phyloP scores from a whole-genome alignment of 2,797 vertebrate species.

The Acanthurus leucopareius region DNA sequence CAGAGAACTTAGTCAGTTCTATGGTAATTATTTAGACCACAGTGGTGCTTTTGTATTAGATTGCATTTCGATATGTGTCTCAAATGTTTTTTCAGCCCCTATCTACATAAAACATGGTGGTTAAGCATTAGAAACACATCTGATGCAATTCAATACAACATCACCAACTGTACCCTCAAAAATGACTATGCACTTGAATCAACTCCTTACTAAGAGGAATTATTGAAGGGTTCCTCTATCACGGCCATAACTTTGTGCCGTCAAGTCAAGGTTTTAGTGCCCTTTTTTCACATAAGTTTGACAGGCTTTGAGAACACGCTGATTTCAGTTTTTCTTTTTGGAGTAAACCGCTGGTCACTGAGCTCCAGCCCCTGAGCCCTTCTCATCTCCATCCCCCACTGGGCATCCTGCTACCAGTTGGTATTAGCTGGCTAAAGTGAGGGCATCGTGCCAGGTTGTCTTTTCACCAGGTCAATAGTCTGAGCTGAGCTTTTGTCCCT shows the following conservation, averaged over 20 bases:
- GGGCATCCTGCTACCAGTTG: constrained; percentile 30
- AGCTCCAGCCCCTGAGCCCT: not conserved
- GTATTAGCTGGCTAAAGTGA: constrained; percentile 33
- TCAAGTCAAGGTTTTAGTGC: not conserved
- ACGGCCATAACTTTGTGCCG: not conserved
- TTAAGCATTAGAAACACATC: not conserved
- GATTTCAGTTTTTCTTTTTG: not conserved
- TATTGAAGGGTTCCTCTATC: not conserved
- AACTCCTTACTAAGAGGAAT: not conserved
- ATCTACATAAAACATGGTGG: not conserved
- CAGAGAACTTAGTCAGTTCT: not conserved
- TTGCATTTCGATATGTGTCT: constrained; percentile 8
- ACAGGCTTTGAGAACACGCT: not conserved
- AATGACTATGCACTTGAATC: not conserved
- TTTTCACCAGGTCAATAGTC: constrained; percentile 49
- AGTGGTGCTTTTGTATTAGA: constrained; percentile 14
- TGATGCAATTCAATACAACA: constrained; percentile 2
- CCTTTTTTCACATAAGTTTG: not conserved
- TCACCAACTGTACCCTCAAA: not conserved
- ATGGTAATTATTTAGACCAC: constrained; percentile 11
- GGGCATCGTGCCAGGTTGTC: constrained; percentile 42
- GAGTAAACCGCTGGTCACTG: not conserved
- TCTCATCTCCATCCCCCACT: constrained; percentile 8
- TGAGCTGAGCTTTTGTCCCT: constrained; percentile 44
- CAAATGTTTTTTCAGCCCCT: constrained; percentile 7